phyloP scores from a whole-genome alignment of 2,797 vertebrate genomes.

The Gymnocypris eckloni region DNA sequence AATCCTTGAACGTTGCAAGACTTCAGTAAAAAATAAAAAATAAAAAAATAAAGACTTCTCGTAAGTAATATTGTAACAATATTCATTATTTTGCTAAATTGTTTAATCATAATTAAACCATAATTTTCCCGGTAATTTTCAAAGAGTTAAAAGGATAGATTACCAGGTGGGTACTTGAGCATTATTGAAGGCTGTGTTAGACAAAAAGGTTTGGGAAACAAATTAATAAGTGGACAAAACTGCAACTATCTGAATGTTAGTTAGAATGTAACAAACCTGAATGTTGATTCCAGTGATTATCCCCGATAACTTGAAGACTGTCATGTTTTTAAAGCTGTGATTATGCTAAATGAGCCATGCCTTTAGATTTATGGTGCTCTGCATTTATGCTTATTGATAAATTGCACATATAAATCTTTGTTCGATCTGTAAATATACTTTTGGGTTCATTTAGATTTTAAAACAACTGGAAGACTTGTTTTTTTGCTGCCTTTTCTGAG shows the following conservation, averaged over 20 bases:
- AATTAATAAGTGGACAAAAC: neutral
- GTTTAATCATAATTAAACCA: neutral
- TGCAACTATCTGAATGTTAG: too few species aligned
- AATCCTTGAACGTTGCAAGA: neutral
- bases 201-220: neutral
- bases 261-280: too few species aligned
- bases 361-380: neutral
- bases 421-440: neutral
- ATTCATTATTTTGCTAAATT: neutral
- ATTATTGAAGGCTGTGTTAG: neutral
- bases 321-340: neutral
- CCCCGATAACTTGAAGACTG: neutral
- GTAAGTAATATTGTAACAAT: neutral
- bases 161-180: neutral
- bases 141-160: neutral
- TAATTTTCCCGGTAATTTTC: too few species aligned
- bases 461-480: neutral
- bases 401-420: neutral
- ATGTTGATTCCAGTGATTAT: neutral
- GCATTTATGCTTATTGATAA: neutral
- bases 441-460: neutral
- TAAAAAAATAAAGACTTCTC: neutral
- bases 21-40: neutral
- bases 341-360: neutral
- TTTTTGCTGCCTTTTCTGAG: neutral